Evolutionary conservation across 2,888 invertebrate genomes (phyloP).

Genomic region (Torymus texanus): DNA sequence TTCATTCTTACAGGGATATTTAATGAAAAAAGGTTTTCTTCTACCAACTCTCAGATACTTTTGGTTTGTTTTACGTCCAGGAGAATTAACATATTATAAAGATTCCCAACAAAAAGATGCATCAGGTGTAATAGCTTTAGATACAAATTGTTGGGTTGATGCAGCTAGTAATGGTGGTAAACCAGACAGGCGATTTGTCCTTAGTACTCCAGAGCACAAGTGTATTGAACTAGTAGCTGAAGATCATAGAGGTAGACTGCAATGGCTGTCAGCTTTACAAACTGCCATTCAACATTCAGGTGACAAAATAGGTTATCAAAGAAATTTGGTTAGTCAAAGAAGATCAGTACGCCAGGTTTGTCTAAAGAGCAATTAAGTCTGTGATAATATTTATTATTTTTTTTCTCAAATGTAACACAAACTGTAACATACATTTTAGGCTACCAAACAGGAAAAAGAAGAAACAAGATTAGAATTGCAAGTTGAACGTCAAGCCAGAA

Average conservation of each 20-base stretch:
- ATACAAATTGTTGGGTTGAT: constrained; percentile 82
- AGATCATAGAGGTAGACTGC: constrained; percentile 85
- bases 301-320: constrained; percentile 83
- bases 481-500: constrained; percentile 74
- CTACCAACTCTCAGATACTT: constrained; percentile 87
- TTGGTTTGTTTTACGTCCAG: constrained; percentile 88
- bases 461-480: constrained; percentile 68
- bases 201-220: constrained; percentile 84
- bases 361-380: constrained; percentile 27
- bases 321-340: constrained; percentile 78
- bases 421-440: constrained; percentile 55
- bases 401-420: constrained; percentile 9
- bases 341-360: constrained; percentile 75
- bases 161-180: constrained; percentile 78
- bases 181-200: constrained; percentile 79
- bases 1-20: constrained; percentile 78
- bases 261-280: constrained; percentile 86
- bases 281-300: constrained; percentile 84
- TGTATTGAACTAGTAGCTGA: constrained; percentile 83
- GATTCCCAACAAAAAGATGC: constrained; percentile 83
- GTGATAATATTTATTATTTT: constrained; percentile 14
- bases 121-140: constrained; percentile 82
- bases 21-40: constrained; percentile 83
- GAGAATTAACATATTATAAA: constrained; percentile 85
- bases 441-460: constrained; percentile 66